These are phyloP conservation scores for Megaleporinus macrocephalus DNA, from an alignment of 2,113 vertebrate genomes.

Conservation along the genomic window DNA sequence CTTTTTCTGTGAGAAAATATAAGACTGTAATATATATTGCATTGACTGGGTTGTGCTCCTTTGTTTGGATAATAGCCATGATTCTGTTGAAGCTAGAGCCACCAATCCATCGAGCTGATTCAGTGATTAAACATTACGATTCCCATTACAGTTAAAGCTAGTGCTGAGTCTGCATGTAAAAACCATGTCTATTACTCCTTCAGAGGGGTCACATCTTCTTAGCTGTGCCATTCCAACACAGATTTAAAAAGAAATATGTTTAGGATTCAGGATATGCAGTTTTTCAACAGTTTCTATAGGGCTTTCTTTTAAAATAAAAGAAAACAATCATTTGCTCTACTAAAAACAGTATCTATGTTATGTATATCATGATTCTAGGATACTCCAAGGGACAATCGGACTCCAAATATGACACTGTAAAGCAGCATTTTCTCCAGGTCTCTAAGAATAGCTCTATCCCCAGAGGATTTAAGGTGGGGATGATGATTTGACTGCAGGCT, in stretches of 20 bases:
- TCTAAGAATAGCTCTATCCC: conserved; percentile 47
- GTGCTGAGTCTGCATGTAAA: conserved; percentile 32
- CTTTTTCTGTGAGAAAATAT: conserved; percentile 20
- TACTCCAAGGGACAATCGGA: conserved; percentile 20
- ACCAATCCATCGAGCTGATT: conserved; percentile 7
- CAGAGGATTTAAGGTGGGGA: conserved; percentile 35
- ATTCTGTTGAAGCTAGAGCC: background rate
- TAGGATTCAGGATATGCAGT: background rate
- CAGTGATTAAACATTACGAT: conserved; percentile 45
- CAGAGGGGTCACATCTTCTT: background rate
- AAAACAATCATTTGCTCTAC: no score
- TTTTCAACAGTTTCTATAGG: no score
- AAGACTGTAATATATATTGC: conserved; percentile 29
- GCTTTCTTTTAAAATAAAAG: no score
- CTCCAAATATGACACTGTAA: conserved; percentile 20
- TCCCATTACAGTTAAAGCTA: conserved; percentile 45
- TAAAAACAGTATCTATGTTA: background rate
- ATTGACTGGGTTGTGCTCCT: background rate
- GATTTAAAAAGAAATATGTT: background rate
- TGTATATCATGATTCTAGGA: background rate
- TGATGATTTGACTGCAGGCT: conserved; percentile 56
- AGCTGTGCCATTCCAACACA: background rate
- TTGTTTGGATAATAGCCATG: conserved; percentile 26
- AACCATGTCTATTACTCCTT: conserved; percentile 36
- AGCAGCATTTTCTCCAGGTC: conserved; percentile 26